Conservation (phyloP, 1,140 invertebrate genomes). For the Bombus confusus region DNA sequence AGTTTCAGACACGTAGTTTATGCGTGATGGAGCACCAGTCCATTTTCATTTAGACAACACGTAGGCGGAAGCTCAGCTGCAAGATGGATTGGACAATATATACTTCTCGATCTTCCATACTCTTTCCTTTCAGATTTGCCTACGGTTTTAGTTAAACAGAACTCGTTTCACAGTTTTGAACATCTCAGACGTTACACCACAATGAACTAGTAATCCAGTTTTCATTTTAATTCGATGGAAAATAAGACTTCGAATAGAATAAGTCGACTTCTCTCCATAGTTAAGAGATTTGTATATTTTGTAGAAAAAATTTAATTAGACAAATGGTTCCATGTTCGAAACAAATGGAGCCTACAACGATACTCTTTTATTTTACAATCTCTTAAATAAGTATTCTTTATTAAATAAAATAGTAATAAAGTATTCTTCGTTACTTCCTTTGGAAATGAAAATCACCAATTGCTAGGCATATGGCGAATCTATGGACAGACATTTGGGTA, state of each 20-base stretch:
- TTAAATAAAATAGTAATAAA: too few relatives aligned
- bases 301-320: too few relatives aligned
- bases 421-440: too few relatives aligned
- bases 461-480: too few relatives aligned
- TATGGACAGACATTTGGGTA: too few relatives aligned
- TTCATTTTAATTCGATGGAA: neutral
- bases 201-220: neutral
- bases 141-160: too few relatives aligned
- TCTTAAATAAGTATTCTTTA: too few relatives aligned
- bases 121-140: neutral
- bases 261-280: neutral
- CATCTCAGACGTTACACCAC: neutral
- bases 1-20: constrained; percentile 15
- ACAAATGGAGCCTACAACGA: too few relatives aligned
- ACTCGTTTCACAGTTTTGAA: neutral
- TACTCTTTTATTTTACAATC: too few relatives aligned
- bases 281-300: neutral
- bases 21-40: constrained; percentile 19
- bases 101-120: neutral
- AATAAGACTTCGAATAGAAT: neutral
- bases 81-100: constrained; percentile 14
- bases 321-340: too few relatives aligned
- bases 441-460: too few relatives aligned
- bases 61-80: neutral
- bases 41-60: constrained; percentile 15